These are phyloP conservation scores for Pterocles gutturalis DNA, from an alignment of 2,113 vertebrate species.

Conservation along the genomic window DNA sequence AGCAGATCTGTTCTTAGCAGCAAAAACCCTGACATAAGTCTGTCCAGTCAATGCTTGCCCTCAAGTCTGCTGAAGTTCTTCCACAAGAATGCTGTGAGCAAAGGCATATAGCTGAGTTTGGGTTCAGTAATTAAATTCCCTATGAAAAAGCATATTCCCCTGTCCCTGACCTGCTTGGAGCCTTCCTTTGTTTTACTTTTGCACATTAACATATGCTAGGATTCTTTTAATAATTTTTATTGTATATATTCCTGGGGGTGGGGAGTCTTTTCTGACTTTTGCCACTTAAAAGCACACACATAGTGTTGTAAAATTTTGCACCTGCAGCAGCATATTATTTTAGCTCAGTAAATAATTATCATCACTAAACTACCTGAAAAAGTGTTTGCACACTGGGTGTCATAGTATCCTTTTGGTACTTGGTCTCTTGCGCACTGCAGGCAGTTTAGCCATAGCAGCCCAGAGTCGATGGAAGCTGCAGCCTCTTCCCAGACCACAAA, in stretches of 20 bases:
- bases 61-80: neutral
- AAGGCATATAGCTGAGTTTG: neutral
- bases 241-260: neutral
- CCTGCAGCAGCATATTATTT: neutral
- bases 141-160: neutral
- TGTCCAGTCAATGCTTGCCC: too few species aligned
- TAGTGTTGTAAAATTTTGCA: neutral
- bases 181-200: neutral
- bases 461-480: neutral
- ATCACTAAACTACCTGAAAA: neutral
- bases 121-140: neutral
- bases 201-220: neutral
- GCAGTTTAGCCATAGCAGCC: neutral
- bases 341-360: neutral
- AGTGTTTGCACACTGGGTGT: fast-evolving
- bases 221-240: neutral
- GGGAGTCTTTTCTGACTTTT: neutral
- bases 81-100: neutral
- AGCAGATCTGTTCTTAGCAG: neutral
- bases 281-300: fast-evolving
- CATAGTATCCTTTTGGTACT: neutral
- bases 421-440: neutral
- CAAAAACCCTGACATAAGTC: neutral
- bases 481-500: neutral
- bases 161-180: neutral